Evolutionary conservation across 2,888 invertebrate genomes (phyloP), one percentile per base, ranked within the genome.

Genomic region (Bellardia pandia): DNA sequence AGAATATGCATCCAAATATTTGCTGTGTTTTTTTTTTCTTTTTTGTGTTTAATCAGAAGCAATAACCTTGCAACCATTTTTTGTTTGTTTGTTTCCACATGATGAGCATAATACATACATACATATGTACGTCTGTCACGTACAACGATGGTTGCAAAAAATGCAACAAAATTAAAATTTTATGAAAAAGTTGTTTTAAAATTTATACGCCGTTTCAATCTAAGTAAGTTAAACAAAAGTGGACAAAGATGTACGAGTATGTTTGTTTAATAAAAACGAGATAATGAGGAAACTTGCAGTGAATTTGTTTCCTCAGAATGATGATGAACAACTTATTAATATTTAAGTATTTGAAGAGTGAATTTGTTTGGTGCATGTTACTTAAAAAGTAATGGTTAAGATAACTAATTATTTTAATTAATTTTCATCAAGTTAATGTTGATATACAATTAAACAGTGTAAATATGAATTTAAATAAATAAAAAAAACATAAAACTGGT

Each of bases 1-100:
- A 83, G 45, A 87, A 85, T 77, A 68, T 58, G 30, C 30, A 77
- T 76, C 64, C 16, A 81, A 86, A 84, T 77, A 84, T 86, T 86
- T 77, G 80, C 42, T 62, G 33, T 45, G 45, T 68, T 76, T 60
- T 23, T 74, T 42, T 56, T 68, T 76, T 68, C 9, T 74, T 53
- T 74, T 81, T 56, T 30, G 13, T 51, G 23, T 56, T 68, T 64
- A 14, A 40, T 53, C 60, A 33, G 51, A 79, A 80, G 76, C 86
- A 83, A 77, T 72, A 84, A 80, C 84, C 79, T 86, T 84, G 86
- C 76, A 80, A 60, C 51, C 11, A 66, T 51, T 83, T 83, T 69
- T 60, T 45, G 23, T 75, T 60, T 82, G 42, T n/a, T 76, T 62
- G 8, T 62, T 71, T 69, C 33, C 30, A 62, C 53, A 56, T 53